Base-by-base conservation (phyloP, 2,888 invertebrate species). In the Yponomeuta cagnagella region DNA sequence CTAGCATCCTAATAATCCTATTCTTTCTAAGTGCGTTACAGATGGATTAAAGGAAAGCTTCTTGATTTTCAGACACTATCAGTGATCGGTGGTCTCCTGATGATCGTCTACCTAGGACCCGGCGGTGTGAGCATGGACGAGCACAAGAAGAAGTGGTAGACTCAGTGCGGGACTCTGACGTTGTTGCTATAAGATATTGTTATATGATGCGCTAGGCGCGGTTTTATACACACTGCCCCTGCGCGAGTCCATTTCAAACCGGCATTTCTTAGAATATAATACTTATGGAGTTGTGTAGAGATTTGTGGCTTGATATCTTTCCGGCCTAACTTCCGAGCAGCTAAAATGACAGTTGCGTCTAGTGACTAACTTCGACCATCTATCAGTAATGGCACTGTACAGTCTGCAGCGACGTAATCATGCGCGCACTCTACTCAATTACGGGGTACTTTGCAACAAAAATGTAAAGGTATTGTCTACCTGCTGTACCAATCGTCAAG, bases 91-190 rank as follows among this genome's bases (percentile, higher is more conserved):
- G 99, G 99, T 70, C 95, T 99, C 37, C 93, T 99, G 72, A 97
- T 99, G 96, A 98, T 99, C 77, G 99, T 99, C 12, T 97, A 97
- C 74, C 94, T 99, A 74, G 99, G 99, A 58, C 99, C 99, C 63
- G 99, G 99, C 73, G 98, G 98, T 72, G 98, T 99, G 64, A 99
- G 99, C 74, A 98, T 99, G 98, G 99, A 99, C 89, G 99, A 99
- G 85, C 98, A 99, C 93, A 99, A 99, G 93, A 99, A 99, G 93
- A 96, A 97, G 87, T 99, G 98, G 98, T 98, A 95, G 89, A 76
- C 75, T 37, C 43, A 43, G 43, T 43, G 43, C 68, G 72, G 58
- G 69, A 70, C 74, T 33, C 1, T 72, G 70, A 69, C 30, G 64
- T n/a, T 64, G 63, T 65, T 12, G 33, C 31, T 69, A 10, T 71